phyloP scores from a whole-genome alignment of 2,113 vertebrate species.

The Spermophilus dauricus region DNA sequence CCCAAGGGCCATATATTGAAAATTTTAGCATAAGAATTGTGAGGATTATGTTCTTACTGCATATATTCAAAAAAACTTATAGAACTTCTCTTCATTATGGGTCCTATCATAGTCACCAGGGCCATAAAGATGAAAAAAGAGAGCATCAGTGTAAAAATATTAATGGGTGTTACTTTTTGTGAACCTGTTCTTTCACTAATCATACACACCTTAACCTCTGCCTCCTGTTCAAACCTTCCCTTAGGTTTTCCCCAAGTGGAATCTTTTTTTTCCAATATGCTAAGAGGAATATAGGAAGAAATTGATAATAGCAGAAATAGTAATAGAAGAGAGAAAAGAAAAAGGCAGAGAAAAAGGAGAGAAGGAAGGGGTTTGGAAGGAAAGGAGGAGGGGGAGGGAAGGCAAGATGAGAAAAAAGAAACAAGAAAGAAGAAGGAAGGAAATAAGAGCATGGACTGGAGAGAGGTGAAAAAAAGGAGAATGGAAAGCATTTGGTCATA shows the following conservation, averaged over 20 bases:
- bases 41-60: slow-evolving; percentile 11
- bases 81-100: not conserved
- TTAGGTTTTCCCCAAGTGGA: not conserved
- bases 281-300: slow-evolving; percentile 15
- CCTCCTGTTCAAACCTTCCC: not conserved
- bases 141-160: not conserved
- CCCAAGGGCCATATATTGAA: not conserved
- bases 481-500: not conserved
- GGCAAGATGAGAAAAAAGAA: too few species aligned
- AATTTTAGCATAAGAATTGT: not conserved
- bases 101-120: not conserved
- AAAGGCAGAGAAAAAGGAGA: not conserved
- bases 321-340: not conserved
- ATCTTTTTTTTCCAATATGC: not conserved
- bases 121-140: not conserved
- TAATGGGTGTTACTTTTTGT: not conserved
- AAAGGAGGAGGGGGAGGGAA: too few species aligned
- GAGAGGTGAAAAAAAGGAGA: not conserved
- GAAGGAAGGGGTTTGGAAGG: not conserved
- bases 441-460: not conserved
- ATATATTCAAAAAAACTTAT: not conserved
- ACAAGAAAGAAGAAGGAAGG: not conserved
- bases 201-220: not conserved
- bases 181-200: not conserved
- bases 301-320: not conserved